A percentile compares a stretch with the other conserved stretches of the same genome.
phyloP scores from a whole-genome alignment of 2,797 vertebrate species.

The Ciconia nigra region DNA sequence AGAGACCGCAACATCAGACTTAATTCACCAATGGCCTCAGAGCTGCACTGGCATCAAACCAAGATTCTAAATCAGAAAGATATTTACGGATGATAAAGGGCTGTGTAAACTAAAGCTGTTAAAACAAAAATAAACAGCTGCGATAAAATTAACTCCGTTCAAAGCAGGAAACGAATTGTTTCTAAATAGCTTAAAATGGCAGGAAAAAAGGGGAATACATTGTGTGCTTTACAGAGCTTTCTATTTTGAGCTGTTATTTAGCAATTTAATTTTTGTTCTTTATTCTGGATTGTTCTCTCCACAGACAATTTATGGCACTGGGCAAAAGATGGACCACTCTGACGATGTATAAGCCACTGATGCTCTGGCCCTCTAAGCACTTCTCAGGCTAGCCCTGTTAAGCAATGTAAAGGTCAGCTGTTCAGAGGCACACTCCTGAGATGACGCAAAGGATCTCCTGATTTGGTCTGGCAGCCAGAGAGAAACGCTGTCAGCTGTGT shows the following conservation, averaged over 20 bases:
- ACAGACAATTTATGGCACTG: background rate
- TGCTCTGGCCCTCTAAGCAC: background rate
- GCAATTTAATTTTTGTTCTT: background rate
- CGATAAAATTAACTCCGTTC: conserved; percentile 34
- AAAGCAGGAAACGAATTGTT: conserved; percentile 53
- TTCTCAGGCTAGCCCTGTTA: background rate
- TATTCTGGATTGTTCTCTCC: background rate
- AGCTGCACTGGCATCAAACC: conserved; percentile 16
- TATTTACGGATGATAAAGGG: conserved; percentile 17
- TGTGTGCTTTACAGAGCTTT: background rate
- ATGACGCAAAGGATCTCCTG: background rate
- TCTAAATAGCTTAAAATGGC: conserved; percentile 19
- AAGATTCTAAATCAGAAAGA: conserved; percentile 28
- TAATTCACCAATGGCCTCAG: background rate
- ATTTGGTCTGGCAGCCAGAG: background rate
- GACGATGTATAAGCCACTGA: background rate
- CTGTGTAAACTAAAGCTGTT: conserved; percentile 40
- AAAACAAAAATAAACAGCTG: conserved; percentile 49
- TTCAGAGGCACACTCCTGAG: conserved; percentile 5
- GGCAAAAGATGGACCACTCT: background rate
- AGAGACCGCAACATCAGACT: background rate
- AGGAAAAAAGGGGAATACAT: background rate
- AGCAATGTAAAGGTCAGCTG: background rate
- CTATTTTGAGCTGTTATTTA: conserved; percentile 13
- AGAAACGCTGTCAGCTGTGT: background rate